phyloP scores from a whole-genome alignment of 1,140 invertebrate genomes.

The Episyrphus balteatus region DNA sequence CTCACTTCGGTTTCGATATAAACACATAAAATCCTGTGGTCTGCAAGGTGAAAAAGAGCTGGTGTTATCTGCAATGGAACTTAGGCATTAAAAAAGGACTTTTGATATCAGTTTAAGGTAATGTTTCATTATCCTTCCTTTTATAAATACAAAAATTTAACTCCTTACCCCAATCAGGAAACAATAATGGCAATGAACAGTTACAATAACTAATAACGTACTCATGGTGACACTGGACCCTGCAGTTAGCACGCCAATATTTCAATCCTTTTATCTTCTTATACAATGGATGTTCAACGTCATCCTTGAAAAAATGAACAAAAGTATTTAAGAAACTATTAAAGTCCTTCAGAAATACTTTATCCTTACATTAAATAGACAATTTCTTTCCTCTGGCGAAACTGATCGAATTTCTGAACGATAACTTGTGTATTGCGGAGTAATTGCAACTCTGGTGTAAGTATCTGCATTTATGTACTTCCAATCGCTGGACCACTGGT shows the following conservation, averaged over 20 bases:
- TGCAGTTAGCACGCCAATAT: constrained; percentile 28
- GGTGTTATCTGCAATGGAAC: too few relatives aligned
- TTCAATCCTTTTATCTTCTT: constrained; percentile 21
- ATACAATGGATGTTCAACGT: constrained; percentile 13
- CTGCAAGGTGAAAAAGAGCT: too few relatives aligned
- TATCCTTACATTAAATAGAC: constrained; percentile 15
- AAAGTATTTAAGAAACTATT: neutral
- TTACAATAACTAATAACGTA: constrained; percentile 18
- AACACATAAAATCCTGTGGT: too few relatives aligned
- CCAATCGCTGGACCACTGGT: constrained; percentile 19
- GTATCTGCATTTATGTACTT: constrained; percentile 12
- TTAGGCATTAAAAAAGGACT: too few relatives aligned
- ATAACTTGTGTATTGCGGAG: constrained; percentile 13
- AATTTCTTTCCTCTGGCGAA: constrained; percentile 9
- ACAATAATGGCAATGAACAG: constrained; percentile 21
- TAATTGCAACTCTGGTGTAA: constrained; percentile 15
- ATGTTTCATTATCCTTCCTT: too few relatives aligned
- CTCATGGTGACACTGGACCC: constrained; percentile 25
- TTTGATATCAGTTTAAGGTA: too few relatives aligned
- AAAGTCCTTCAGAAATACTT: neutral
- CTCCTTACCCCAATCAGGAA: constrained; percentile 9
- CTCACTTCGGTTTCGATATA: too few relatives aligned
- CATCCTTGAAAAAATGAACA: constrained; percentile 9
- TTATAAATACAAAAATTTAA: too few relatives aligned
- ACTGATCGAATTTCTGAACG: constrained; percentile 11